A percentile compares a stretch with the other conserved stretches of the same genome.
phyloP scores from a whole-genome alignment of 2,797 vertebrate species.

The Sebastes hubbsi region DNA sequence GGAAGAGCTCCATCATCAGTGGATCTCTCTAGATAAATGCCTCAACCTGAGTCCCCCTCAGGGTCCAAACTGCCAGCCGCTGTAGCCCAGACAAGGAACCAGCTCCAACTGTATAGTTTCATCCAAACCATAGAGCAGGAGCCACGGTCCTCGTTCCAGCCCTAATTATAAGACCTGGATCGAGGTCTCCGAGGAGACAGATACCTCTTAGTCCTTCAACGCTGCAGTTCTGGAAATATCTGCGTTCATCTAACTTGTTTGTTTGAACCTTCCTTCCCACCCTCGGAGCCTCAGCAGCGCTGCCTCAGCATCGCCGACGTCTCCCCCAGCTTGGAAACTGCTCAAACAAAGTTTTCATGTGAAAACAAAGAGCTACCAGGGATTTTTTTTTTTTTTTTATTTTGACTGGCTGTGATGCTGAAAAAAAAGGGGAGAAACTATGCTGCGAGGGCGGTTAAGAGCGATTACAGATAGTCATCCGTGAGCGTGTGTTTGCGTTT shows the following conservation, averaged over 20 bases:
- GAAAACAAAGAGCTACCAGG: conserved; percentile 36
- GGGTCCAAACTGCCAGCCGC: conserved; percentile 66
- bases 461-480: conserved; percentile 69
- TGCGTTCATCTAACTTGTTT: conserved; percentile 12
- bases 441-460: conserved; percentile 48
- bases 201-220: conserved; percentile 26
- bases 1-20: conserved; percentile 75
- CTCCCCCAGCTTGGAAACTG: conserved; percentile 25
- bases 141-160: conserved; percentile 18
- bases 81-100: conserved; percentile 44
- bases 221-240: conserved; percentile 23
- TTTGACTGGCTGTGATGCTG: conserved; percentile 57
- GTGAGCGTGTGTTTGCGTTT: conserved; percentile 60
- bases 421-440: conserved; percentile 45
- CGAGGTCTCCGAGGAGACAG: conserved; percentile 25
- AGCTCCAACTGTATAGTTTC: conserved; percentile 35
- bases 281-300: not conserved
- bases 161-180: conserved; percentile 42
- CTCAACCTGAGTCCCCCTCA: conserved; percentile 72
- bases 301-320: conserved; percentile 20
- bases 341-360: conserved; percentile 41
- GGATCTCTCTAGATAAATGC: conserved; percentile 82
- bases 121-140: conserved; percentile 49
- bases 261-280: conserved; percentile 28
- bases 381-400: conserved; percentile 42